A percentile compares a stretch with the other conserved stretches of the same genome.
Evolutionary conservation across 2,797 vertebrate species (phyloP).

Genomic region (Pseudomugil gertrudae): DNA sequence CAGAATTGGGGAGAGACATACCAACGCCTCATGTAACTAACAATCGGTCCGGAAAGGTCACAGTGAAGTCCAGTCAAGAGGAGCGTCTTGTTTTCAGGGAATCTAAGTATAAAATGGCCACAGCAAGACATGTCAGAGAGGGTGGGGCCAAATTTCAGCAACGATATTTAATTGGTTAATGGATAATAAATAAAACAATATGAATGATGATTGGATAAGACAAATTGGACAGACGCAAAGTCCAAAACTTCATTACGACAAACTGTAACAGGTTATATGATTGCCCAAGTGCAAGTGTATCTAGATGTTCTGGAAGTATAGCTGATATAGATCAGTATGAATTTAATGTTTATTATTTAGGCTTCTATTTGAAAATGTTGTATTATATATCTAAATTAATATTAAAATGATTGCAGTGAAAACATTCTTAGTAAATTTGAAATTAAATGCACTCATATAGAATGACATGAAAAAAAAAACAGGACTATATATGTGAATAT

Average conservation of each 20-base stretch:
- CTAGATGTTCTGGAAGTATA: neutral
- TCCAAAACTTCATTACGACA: neutral
- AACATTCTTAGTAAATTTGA: no score
- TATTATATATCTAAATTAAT: no score
- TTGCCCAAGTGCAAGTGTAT: no score
- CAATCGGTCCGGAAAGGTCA: constrained; percentile 13
- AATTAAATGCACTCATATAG: no score
- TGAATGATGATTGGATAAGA: constrained; percentile 56
- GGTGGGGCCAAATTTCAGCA: constrained; percentile 35
- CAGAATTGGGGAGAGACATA: constrained; percentile 43
- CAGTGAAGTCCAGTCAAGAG: neutral
- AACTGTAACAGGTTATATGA: neutral
- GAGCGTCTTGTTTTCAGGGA: constrained; percentile 28
- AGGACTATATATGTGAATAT: no score
- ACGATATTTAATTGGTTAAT: constrained; percentile 56
- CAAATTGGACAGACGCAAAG: neutral
- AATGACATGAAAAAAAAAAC: no score
- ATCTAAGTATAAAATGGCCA: constrained; percentile 77
- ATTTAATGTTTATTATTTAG: no score
- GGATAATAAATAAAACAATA: neutral
- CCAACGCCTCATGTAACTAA: constrained; percentile 32
- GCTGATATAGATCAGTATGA: no score
- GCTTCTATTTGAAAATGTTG: no score
- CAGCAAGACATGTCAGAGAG: constrained; percentile 52
- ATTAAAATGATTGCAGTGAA: no score